Conservation (phyloP, 2,888 invertebrate genomes). For the Stenurella melanura region DNA sequence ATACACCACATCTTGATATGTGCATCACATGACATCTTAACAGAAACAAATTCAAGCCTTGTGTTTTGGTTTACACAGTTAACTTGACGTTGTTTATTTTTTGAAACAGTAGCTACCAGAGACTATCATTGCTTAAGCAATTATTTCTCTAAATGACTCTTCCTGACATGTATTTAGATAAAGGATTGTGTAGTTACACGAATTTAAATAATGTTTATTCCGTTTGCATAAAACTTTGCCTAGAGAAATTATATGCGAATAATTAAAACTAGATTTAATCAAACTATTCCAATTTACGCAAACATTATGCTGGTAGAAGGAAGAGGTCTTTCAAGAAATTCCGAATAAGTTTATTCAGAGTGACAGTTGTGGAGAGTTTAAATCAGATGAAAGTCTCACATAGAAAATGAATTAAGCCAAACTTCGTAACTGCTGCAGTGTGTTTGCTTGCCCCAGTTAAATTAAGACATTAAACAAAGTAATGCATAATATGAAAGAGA, state of each 20-base stretch:
- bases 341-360: slow-evolving; percentile 40
- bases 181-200: not conserved
- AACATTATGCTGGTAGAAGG: slow-evolving; percentile 45
- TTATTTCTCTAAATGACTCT: too few relatives aligned
- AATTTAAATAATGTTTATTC: slow-evolving; percentile 4
- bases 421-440: slow-evolving; percentile 26
- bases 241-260: slow-evolving; percentile 50
- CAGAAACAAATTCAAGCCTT: too few relatives aligned
- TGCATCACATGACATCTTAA: too few relatives aligned
- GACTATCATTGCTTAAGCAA: too few relatives aligned
- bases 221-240: not conserved
- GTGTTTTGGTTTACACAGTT: too few relatives aligned
- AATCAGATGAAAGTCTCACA: slow-evolving; percentile 34
- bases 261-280: slow-evolving; percentile 53
- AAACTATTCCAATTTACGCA: slow-evolving; percentile 52
- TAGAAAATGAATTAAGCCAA: slow-evolving; percentile 40
- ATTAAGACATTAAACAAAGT: slow-evolving; percentile 21
- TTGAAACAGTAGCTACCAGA: too few relatives aligned
- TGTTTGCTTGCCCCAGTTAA: slow-evolving; percentile 25
- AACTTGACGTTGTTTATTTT: too few relatives aligned
- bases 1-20: too few relatives aligned
- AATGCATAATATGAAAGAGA: slow-evolving; percentile 31
- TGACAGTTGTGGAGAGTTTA: slow-evolving; percentile 42
- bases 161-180: too few relatives aligned
- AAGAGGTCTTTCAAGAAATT: slow-evolving; percentile 41